Percentiles rank a stretch among this genome's conserved stretches.
Evolutionary conservation across 2,113 vertebrate species (phyloP).

Genomic region (Lipophrys pholis): DNA sequence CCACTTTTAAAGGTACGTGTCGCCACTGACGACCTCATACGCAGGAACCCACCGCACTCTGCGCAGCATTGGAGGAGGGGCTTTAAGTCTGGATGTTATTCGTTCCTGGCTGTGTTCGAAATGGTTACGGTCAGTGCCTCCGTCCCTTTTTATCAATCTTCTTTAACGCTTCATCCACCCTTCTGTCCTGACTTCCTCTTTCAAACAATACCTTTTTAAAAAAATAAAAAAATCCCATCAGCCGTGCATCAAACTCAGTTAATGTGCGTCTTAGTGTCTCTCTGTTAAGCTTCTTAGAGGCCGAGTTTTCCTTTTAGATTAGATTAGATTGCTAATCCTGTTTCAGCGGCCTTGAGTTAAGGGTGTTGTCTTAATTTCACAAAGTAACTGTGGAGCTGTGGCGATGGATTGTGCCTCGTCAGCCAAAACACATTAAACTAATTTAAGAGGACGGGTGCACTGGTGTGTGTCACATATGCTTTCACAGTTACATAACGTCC

Average conservation of each 20-base stretch:
- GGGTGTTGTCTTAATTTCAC: slow-evolving; percentile 60
- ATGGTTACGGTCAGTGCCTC: slow-evolving; percentile 90
- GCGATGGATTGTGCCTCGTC: slow-evolving; percentile 12
- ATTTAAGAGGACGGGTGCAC: slow-evolving; percentile 29
- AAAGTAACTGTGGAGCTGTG: slow-evolving; percentile 45
- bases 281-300: slow-evolving; percentile 50
- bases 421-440: slow-evolving; percentile 41
- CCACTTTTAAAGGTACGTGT: slow-evolving; percentile 84
- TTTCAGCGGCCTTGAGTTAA: slow-evolving; percentile 41
- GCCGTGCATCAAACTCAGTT: slow-evolving; percentile 6
- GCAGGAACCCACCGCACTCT: slow-evolving; percentile 92
- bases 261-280: slow-evolving; percentile 15
- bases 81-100: slow-evolving; percentile 89
- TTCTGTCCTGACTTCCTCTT: background rate
- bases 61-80: slow-evolving; percentile 88
- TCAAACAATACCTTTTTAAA: slow-evolving; percentile 11
- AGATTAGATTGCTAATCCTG: slow-evolving; percentile 63
- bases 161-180: background rate
- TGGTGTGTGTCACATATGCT: slow-evolving; percentile 42
- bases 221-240: too few relatives aligned
- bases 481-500: slow-evolving; percentile 43
- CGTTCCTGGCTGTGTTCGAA: slow-evolving; percentile 91
- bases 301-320: slow-evolving; percentile 53
- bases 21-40: slow-evolving; percentile 95
- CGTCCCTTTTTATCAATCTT: background rate